Evolutionary conservation across 2,113 vertebrate genomes (phyloP).

Genomic region (Aspiorhynchus laticeps): DNA sequence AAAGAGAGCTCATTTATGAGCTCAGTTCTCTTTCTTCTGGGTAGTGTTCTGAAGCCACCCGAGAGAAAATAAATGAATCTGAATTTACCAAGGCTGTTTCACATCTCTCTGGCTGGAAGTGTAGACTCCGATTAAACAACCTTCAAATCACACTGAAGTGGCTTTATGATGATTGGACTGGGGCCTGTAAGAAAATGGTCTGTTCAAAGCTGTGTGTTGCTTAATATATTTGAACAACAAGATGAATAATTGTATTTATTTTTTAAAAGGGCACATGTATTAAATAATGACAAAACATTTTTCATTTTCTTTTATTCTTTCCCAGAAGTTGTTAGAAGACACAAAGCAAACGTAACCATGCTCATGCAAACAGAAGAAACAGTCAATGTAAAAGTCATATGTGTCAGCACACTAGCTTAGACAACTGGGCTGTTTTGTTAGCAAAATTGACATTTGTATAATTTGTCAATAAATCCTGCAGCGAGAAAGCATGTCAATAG

Average conservation of each 20-base stretch:
- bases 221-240: not conserved
- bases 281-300: not conserved
- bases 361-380: not conserved
- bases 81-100: not conserved
- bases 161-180: not conserved
- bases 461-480: not conserved
- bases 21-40: not conserved
- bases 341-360: not conserved
- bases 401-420: not conserved
- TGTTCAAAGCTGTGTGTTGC: not conserved
- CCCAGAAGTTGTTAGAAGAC: not conserved
- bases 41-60: not conserved
- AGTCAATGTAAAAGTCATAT: not conserved
- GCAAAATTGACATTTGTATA: conserved; percentile 8
- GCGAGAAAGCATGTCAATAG: not conserved
- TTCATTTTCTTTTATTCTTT: not conserved
- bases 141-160: not conserved
- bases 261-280: not conserved
- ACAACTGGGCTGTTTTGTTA: not conserved
- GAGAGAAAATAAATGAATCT: not conserved
- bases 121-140: not conserved
- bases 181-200: not conserved
- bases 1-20: not conserved
- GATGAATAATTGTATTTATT: not conserved
- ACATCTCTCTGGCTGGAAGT: not conserved